phyloP scores from a whole-genome alignment of 2,888 invertebrate species.

The Eumerus sabulonum region DNA sequence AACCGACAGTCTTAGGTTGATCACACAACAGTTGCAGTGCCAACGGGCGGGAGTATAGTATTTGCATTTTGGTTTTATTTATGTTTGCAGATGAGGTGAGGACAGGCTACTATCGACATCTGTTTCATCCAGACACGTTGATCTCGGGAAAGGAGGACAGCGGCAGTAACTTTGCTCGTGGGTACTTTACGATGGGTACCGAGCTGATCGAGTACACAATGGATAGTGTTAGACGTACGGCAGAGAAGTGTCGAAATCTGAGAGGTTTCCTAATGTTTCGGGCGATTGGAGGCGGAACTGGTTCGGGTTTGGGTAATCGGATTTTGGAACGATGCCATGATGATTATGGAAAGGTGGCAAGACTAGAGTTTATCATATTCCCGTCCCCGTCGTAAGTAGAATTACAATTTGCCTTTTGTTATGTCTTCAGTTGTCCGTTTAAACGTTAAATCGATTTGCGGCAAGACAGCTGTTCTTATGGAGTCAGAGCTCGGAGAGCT shows the following conservation, averaged over 20 bases:
- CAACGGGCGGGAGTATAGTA: not conserved
- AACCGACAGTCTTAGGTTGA: conserved; percentile 90
- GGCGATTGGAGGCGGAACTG: conserved; percentile 88
- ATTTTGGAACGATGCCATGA: conserved; percentile 83
- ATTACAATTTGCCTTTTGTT: too few species aligned
- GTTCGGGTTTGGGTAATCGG: conserved; percentile 86
- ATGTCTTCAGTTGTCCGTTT: too few species aligned
- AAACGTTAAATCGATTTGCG: too few species aligned
- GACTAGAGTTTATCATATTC: conserved; percentile 87
- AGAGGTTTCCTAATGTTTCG: conserved; percentile 85
- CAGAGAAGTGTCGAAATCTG: conserved; percentile 83
- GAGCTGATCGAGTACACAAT: conserved; percentile 87
- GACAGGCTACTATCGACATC: conserved; percentile 84
- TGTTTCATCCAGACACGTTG: conserved; percentile 88
- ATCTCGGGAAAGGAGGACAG: conserved; percentile 92
- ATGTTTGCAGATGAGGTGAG: conserved; percentile 84
- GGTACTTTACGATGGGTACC: conserved; percentile 88
- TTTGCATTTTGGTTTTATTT: too few species aligned
- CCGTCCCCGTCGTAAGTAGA: conserved; percentile 85
- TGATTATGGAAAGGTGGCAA: conserved; percentile 83
- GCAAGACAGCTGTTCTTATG: too few species aligned
- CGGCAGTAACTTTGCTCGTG: conserved; percentile 91
- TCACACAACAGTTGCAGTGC: not conserved
- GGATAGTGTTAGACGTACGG: conserved; percentile 84
- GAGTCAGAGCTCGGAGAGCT: too few species aligned